phyloP scores from a whole-genome alignment of 1,140 invertebrate genomes.

The Trialeurodes vaporariorum region DNA sequence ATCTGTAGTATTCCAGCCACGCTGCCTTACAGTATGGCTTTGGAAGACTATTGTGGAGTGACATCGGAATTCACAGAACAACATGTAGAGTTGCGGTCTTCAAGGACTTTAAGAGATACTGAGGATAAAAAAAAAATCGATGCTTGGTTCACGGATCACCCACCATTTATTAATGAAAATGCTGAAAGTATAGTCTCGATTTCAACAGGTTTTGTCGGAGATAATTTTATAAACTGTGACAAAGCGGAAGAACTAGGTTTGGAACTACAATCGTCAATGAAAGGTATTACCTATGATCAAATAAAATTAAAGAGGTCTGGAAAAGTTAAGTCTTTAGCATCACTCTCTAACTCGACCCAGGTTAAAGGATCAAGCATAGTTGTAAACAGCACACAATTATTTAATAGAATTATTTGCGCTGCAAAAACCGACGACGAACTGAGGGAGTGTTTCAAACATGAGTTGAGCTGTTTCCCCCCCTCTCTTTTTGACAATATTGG shows the following conservation, averaged over 20 bases:
- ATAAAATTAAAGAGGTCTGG: conserved; percentile 14
- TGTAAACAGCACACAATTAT: conserved; percentile 32
- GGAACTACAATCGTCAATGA: conserved; percentile 25
- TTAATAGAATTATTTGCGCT: conserved; percentile 31
- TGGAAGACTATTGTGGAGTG: neutral
- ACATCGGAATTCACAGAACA: conserved; percentile 28
- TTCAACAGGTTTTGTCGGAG: conserved; percentile 31
- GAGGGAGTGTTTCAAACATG: conserved; percentile 32
- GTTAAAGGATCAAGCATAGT: conserved; percentile 28
- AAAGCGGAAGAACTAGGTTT: conserved; percentile 31
- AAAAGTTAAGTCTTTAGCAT: conserved; percentile 21
- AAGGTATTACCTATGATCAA: conserved; percentile 22
- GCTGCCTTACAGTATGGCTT: neutral
- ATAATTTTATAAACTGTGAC: conserved; percentile 33
- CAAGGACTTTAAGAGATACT: conserved; percentile 31
- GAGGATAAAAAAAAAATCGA: conserved; percentile 28
- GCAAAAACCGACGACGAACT: conserved; percentile 30
- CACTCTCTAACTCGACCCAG: conserved; percentile 16
- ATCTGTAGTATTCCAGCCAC: neutral
- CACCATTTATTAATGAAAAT: conserved; percentile 27
- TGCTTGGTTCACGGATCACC: conserved; percentile 30
- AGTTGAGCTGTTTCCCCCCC: conserved; percentile 32
- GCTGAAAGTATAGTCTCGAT: conserved; percentile 28
- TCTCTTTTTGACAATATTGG: conserved; percentile 33
- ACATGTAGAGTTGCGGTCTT: conserved; percentile 33